Evolutionary conservation across 2,888 invertebrate species (phyloP).

Genomic region (Spisula solida): DNA sequence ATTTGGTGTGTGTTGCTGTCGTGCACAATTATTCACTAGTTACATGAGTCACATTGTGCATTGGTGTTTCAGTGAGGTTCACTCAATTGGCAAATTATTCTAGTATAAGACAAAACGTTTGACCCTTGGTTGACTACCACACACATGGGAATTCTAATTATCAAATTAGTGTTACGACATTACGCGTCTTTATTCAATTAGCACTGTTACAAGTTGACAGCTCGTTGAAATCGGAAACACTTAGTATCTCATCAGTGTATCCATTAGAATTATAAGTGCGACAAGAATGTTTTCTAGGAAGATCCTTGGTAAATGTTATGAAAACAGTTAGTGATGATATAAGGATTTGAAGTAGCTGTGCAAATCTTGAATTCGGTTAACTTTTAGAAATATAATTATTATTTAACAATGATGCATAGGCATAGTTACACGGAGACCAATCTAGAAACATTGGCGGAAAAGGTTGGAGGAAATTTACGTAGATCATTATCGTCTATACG

Average conservation of each 20-base stretch:
- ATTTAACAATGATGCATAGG: conserved; percentile 38
- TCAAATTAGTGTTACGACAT: background rate
- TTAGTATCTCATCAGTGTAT: background rate
- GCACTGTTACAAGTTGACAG: background rate
- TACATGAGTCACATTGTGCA: background rate
- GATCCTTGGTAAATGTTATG: background rate
- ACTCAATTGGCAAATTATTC: background rate
- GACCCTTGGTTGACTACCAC: no score
- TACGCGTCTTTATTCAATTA: no score
- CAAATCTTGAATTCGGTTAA: no score
- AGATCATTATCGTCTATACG: conserved; percentile 60
- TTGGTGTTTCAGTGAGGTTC: background rate
- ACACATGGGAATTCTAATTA: background rate
- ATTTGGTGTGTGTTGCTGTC: no score
- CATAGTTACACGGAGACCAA: conserved; percentile 51
- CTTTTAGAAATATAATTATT: background rate
- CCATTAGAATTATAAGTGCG: background rate
- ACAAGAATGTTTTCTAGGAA: background rate
- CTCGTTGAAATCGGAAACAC: background rate
- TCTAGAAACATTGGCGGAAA: conserved; percentile 51
- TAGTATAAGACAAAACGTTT: no score
- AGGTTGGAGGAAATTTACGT: conserved; percentile 44
- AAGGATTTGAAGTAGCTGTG: no score
- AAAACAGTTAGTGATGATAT: no score
- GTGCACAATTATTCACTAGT: no score